Evolutionary conservation across 1,140 invertebrate genomes (phyloP).

Genomic region (Caenorhabditis tropicalis): DNA sequence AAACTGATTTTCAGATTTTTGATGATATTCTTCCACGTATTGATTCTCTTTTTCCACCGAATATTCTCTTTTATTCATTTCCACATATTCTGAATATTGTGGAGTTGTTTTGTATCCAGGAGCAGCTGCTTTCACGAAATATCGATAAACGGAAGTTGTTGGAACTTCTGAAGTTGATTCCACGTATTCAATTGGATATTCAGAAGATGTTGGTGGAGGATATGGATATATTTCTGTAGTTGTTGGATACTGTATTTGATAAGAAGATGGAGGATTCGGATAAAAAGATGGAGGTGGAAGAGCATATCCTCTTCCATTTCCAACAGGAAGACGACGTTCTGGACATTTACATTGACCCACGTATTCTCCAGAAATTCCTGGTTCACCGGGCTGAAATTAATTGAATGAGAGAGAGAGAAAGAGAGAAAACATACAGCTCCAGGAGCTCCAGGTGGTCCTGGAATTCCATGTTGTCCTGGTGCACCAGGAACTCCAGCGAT

Average conservation of each 20-base stretch:
- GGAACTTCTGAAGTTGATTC: not conserved
- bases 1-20: not conserved
- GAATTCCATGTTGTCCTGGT: not conserved
- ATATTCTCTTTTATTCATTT: not conserved
- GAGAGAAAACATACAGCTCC: not conserved
- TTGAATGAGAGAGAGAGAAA: not conserved
- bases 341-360: constrained; percentile 1
- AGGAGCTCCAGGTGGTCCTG: not conserved
- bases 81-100: not conserved
- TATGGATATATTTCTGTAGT: not conserved
- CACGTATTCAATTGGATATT: no score
- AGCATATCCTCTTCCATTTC: not conserved
- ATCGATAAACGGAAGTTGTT: not conserved
- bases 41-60: not conserved
- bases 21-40: not conserved
- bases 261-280: not conserved
- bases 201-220: not conserved
- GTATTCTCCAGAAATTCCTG: not conserved
- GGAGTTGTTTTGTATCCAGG: not conserved
- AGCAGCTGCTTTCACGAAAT: not conserved
- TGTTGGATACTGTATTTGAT: not conserved
- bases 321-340: not conserved
- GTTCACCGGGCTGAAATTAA: not conserved
- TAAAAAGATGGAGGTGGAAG: not conserved
- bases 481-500: constrained; percentile 12